These are phyloP conservation scores for Hiodon alosoides DNA, from an alignment of 2,113 vertebrate species.

Conservation along the genomic window DNA sequence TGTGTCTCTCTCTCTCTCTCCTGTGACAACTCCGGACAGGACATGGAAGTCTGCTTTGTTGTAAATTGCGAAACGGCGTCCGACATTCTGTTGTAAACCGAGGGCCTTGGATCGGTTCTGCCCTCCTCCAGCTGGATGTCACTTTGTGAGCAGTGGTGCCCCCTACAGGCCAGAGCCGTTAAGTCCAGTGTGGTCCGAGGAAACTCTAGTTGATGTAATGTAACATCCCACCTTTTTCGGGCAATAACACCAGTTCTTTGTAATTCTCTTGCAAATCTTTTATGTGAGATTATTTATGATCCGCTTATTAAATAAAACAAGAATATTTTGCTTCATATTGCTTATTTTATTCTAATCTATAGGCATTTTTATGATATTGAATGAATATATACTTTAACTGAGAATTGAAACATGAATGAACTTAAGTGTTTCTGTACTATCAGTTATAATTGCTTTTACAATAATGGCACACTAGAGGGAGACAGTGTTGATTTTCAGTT, in stretches of 20 bases:
- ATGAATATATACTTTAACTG: no score
- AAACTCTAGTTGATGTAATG: conserved; percentile 17
- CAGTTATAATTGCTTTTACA: neutral
- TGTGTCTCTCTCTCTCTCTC: no score
- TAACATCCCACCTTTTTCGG: conserved; percentile 25
- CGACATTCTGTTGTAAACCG: conserved; percentile 9
- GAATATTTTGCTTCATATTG: conserved; percentile 63
- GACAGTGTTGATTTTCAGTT: neutral
- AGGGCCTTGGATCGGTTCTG: neutral
- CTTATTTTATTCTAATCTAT: neutral
- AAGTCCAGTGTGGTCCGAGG: conserved; percentile 39
- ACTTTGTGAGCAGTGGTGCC: neutral
- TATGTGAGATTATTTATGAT: conserved; percentile 97
- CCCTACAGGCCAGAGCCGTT: neutral
- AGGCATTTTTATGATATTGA: neutral
- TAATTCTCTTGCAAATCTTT: conserved; percentile 80
- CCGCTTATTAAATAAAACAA: conserved; percentile 88
- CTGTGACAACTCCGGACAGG: neutral
- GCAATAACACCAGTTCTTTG: conserved; percentile 64
- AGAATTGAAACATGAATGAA: no score
- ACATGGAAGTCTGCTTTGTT: neutral
- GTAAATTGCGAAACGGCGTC: conserved; percentile 9
- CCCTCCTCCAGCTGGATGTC: neutral
- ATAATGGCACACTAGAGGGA: neutral
- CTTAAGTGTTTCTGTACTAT: no score